Base-by-base conservation (phyloP, 2,888 invertebrate genomes). In the Listrodromus nycthemerus region DNA sequence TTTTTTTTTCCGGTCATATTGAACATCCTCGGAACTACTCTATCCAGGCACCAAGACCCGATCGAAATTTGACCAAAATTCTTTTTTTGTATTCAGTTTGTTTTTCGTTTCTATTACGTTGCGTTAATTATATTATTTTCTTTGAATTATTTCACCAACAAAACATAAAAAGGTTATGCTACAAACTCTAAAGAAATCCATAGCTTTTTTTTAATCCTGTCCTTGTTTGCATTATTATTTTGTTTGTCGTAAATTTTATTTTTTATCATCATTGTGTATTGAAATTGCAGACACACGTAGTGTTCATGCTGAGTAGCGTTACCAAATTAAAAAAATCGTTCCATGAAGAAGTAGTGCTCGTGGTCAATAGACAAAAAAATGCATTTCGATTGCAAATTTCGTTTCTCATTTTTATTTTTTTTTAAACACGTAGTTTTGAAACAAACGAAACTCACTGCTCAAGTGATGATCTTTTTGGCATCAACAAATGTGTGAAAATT, bases 21-120 rank as follows among this genome's bases (percentile, higher is more conserved):
- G 19, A 75, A 48, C 52, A 58, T 63, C 69, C 90, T 92, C 88
- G 92, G 91, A 89, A 88, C 89, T 92, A 92, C 92, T 93, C 90
- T 92, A 92, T 93, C 91, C 89, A 90, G 87, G 91, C 91, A 93
- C 92, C 89, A 92, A 93, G 89, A 92, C 88, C 90, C 85, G 77
- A 61, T 85, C 80, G 71, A 91, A 91, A 91, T 87, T 87, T 61
- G 75, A 83, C 85, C 41, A 80, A 65, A 80, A 86, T 81, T 80
- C 8, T 75, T 48, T 83, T 83, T 71, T 84, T 67, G 55, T 67
- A n/a, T 76, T 71, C 65, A 16, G 63, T 84, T 78, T 52, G 27
- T 58, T 41, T 30, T 69, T 67, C 30, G 48, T 61, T 71, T 75
- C 74, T 79, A 33, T 52, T 65, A 73, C 78, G 75, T 80, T 67